A percentile compares a stretch with the other conserved stretches of the same genome.
These are phyloP conservation scores for Tenualosa ilisha DNA, from an alignment of 2,797 vertebrate species.

Conservation along the genomic window DNA sequence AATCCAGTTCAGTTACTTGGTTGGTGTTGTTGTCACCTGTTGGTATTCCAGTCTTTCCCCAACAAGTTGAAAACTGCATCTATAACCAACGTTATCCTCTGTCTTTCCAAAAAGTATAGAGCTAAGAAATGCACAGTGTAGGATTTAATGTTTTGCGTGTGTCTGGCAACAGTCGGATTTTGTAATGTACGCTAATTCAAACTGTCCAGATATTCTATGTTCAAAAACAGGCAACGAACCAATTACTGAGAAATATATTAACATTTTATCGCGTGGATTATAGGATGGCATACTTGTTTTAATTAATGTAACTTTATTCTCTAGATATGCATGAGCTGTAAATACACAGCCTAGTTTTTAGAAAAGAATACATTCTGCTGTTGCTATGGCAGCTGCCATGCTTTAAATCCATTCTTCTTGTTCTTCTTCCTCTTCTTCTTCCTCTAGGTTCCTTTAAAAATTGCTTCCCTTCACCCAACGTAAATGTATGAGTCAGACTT, in stretches of 20 bases:
- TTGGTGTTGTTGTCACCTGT: background rate
- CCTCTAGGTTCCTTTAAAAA: constrained; percentile 44
- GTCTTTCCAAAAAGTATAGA: background rate
- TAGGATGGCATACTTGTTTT: background rate
- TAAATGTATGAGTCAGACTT: constrained; percentile 42
- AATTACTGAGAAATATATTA: background rate
- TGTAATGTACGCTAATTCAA: background rate
- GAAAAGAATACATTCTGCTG: constrained; percentile 59
- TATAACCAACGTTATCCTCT: background rate
- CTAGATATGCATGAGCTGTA: background rate
- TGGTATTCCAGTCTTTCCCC: background rate
- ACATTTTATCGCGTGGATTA: background rate
- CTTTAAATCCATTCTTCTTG: constrained; percentile 52
- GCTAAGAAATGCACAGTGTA: background rate
- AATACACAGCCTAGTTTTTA: background rate
- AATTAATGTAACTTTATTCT: background rate
- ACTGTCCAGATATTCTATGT: background rate
- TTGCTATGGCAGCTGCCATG: constrained; percentile 79
- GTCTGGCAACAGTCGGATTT: background rate
- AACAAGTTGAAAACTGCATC: background rate
- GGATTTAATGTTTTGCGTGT: too few relatives aligned
- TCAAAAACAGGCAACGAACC: background rate
- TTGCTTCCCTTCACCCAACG: constrained; percentile 49
- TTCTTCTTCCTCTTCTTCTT: background rate
- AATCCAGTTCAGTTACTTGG: background rate